Conservation (phyloP, 2,797 vertebrate species). For the Tauraco hartlaubi region DNA sequence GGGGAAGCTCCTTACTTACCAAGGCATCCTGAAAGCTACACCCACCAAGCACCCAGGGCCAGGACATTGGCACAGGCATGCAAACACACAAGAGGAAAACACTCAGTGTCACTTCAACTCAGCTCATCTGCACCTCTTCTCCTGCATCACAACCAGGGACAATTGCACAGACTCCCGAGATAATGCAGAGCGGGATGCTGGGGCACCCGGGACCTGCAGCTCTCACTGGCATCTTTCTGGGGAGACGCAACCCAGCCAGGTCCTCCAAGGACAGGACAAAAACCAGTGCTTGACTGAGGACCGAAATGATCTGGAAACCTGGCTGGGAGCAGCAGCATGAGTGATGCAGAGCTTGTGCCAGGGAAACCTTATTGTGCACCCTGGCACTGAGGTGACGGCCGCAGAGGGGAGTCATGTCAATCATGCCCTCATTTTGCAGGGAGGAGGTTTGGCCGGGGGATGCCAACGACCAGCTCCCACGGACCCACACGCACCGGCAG, state of each 20-base stretch:
- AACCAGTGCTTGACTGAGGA: accelerated
- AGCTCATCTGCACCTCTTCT: neutral
- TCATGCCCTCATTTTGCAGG: accelerated
- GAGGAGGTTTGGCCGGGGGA: neutral
- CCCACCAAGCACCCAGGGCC: neutral
- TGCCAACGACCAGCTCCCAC: neutral
- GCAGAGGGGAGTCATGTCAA: accelerated
- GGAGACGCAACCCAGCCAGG: neutral
- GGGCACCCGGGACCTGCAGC: accelerated
- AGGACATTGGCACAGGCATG: accelerated
- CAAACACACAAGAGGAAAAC: neutral
- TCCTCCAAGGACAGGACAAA: neutral
- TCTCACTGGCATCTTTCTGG: neutral
- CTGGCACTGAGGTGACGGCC: neutral
- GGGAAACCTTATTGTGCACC: neutral
- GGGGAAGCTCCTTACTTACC: neutral
- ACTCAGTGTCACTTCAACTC: accelerated
- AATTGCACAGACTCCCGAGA: accelerated
- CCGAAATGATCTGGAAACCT: neutral
- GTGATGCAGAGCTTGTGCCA: neutral
- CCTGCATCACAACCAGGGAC: accelerated
- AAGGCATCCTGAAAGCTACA: neutral
- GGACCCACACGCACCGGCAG: neutral
- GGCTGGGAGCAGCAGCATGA: neutral
- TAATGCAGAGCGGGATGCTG: neutral